Percentiles rank a stretch among this genome's conserved stretches.
Conservation (phyloP, 2,888 invertebrate genomes). For the Epistrophella euchroma region DNA sequence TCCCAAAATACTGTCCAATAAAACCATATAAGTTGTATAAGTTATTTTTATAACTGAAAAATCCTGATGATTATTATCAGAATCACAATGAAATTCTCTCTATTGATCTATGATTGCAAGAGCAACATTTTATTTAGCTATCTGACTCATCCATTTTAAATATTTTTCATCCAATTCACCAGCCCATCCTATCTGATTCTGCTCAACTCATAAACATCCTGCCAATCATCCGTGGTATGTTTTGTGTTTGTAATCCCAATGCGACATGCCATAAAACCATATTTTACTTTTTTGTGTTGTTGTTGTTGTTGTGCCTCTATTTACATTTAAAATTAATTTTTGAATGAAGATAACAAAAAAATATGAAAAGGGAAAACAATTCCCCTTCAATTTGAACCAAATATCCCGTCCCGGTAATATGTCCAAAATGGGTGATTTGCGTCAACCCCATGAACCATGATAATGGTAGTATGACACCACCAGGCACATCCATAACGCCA, state of each 20-base stretch:
- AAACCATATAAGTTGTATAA: neutral
- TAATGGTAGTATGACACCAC: constrained; percentile 26
- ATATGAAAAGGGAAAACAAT: constrained; percentile 1
- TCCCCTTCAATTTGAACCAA: constrained; percentile 23
- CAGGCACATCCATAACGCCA: constrained; percentile 8
- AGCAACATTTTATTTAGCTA: neutral
- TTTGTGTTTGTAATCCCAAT: constrained; percentile 16
- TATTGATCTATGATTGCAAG: constrained; percentile 13
- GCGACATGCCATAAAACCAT: constrained; percentile 36
- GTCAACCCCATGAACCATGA: constrained; percentile 32
- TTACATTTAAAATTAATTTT: constrained; percentile 40
- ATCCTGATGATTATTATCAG: neutral
- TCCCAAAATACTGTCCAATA: neutral
- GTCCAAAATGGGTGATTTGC: constrained; percentile 46
- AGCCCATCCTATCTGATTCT: neutral
- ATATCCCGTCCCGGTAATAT: constrained; percentile 20
- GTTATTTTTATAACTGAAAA: neutral
- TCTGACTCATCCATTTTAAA: neutral
- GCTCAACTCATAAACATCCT: constrained; percentile 26
- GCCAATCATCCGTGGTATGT: constrained; percentile 38
- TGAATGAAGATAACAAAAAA: neutral
- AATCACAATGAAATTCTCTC: neutral
- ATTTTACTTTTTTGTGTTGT: neutral
- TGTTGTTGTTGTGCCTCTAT: constrained; percentile 5
- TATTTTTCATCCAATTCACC: neutral